Evolutionary conservation across 2,888 invertebrate species (phyloP).

Genomic region (Drosophila limbata): DNA sequence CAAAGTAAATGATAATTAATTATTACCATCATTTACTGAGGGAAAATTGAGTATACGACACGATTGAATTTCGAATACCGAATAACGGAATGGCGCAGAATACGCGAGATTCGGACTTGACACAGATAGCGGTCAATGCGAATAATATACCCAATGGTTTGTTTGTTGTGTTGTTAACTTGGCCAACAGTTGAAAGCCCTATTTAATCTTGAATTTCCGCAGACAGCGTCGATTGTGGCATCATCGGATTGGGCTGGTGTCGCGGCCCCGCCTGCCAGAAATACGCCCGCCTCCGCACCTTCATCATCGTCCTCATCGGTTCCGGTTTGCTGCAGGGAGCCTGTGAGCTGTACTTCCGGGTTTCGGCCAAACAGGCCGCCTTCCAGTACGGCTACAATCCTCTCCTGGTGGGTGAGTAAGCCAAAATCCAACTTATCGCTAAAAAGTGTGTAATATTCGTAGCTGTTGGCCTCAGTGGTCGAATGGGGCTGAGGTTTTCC

Average conservation of each 20-base stretch:
- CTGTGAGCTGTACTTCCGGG: conserved; percentile 86
- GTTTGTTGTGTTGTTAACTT: conserved; percentile 42
- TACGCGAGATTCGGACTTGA: conserved; percentile 74
- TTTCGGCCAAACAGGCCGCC: conserved; percentile 86
- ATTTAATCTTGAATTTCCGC: conserved; percentile 10
- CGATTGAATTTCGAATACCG: conserved; percentile 34
- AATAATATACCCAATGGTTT: conserved; percentile 80
- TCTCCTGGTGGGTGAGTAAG: conserved; percentile 85
- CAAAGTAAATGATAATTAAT: conserved; percentile 31
- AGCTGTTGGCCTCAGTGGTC: conserved; percentile 61
- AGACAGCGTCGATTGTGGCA: conserved; percentile 86
- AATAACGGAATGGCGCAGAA: conserved; percentile 55
- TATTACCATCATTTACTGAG: conserved; percentile 5
- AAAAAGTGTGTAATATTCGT: conserved; percentile 20
- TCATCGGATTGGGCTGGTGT: conserved; percentile 85
- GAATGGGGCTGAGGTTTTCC: conserved; percentile 53
- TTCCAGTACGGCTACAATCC: conserved; percentile 85
- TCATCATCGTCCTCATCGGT: conserved; percentile 84
- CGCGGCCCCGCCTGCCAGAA: conserved; percentile 85
- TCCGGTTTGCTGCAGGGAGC: conserved; percentile 86
- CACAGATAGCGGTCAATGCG: conserved; percentile 77
- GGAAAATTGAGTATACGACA: conserved; percentile 21
- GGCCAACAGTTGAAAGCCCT: neutral
- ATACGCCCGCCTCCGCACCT: conserved; percentile 86
- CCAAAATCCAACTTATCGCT: conserved; percentile 42